Evolutionary conservation across 2,888 invertebrate genomes (phyloP).

Genomic region (Portevinia maculata): DNA sequence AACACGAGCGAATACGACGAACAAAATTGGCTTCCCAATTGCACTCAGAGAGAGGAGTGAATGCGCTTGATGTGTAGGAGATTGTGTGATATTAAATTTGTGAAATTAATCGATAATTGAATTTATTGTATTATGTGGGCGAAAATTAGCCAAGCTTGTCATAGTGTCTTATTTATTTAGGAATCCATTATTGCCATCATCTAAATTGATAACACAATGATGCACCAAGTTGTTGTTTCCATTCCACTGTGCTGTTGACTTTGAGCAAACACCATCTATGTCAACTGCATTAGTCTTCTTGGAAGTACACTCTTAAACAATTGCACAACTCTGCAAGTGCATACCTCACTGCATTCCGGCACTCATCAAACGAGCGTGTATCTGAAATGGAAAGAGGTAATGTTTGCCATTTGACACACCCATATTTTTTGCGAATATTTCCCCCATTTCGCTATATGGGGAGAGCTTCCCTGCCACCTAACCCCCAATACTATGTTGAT

Average conservation of each 20-base stretch:
- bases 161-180: too few species aligned
- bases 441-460: background rate
- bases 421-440: slow-evolving; percentile 2
- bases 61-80: slow-evolving; percentile 38
- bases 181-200: too few species aligned
- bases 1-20: slow-evolving; percentile 58
- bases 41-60: slow-evolving; percentile 31
- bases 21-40: slow-evolving; percentile 49
- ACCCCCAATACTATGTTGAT: slow-evolving; percentile 1
- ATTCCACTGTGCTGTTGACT: too few species aligned
- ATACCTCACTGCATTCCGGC: slow-evolving; percentile 31
- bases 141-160: too few species aligned
- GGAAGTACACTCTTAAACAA: slow-evolving; percentile 36
- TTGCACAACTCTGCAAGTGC: slow-evolving; percentile 54
- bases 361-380: slow-evolving; percentile 4
- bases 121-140: too few species aligned
- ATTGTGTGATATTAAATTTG: background rate
- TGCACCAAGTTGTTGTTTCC: too few species aligned
- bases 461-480: slow-evolving; percentile 31
- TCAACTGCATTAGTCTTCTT: slow-evolving; percentile 8
- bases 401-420: slow-evolving; percentile 47
- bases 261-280: slow-evolving; percentile 1
- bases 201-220: too few species aligned
- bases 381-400: slow-evolving; percentile 56
- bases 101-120: too few species aligned